phyloP scores from a whole-genome alignment of 1,140 invertebrate species.

The Euwallacea fornicatus region DNA sequence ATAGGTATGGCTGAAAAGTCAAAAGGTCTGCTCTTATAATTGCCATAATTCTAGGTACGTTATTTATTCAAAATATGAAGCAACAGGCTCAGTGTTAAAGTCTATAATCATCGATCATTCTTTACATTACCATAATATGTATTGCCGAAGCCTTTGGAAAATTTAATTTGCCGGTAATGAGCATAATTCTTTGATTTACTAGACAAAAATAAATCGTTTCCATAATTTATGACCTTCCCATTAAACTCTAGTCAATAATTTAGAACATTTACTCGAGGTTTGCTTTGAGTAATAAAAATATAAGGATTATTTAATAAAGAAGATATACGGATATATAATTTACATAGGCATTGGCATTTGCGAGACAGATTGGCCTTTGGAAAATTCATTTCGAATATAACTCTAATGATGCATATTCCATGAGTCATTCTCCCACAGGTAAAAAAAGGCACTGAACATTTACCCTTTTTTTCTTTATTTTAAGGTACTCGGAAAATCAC shows the following conservation, averaged over 20 bases:
- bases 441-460: no score
- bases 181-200: constrained; percentile 7
- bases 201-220: constrained; percentile 5
- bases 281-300: constrained; percentile 2
- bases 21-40: constrained; percentile 6
- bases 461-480: no score
- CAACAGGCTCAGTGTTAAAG: constrained; percentile 1
- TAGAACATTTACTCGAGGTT: not conserved
- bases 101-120: constrained; percentile 4
- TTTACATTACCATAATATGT: constrained; percentile 1
- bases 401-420: no score
- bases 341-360: no score
- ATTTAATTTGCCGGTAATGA: constrained; percentile 2
- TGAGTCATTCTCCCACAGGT: no score
- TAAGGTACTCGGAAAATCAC: no score
- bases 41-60: not conserved
- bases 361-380: no score
- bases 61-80: constrained; percentile 6
- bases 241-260: not conserved
- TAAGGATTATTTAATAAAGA: not conserved
- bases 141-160: constrained; percentile 3
- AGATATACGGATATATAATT: not conserved
- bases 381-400: no score
- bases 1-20: constrained; percentile 5
- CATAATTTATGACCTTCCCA: not conserved